Conservation (phyloP, 2,888 invertebrate species). For the Bhutanitis thaidina region DNA sequence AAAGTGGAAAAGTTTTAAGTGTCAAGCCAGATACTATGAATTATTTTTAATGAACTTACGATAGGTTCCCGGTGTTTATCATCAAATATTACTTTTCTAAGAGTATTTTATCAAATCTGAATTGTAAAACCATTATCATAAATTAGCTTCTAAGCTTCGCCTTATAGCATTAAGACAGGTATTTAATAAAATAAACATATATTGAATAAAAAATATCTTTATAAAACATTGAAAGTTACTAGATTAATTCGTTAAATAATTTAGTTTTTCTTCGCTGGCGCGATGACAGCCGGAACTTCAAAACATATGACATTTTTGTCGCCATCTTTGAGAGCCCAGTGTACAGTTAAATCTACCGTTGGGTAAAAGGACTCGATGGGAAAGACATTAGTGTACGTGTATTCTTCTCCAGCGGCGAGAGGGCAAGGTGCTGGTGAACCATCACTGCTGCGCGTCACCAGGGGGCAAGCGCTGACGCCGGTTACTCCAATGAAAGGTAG, state of each 20-base stretch:
- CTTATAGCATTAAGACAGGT: neutral
- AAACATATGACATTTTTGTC: conserved; percentile 80
- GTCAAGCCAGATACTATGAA: neutral
- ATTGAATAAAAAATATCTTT: neutral
- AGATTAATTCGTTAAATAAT: neutral
- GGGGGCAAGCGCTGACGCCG: conserved; percentile 82
- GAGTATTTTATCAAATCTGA: too few species aligned
- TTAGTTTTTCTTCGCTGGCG: conserved; percentile 25
- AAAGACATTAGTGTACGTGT: conserved; percentile 81
- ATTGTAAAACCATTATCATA: too few species aligned
- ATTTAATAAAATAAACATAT: conserved; percentile 4
- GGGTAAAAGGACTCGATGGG: conserved; percentile 74
- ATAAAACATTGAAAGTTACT: neutral
- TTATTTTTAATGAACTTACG: too few species aligned
- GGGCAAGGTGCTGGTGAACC: conserved; percentile 82
- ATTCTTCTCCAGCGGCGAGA: conserved; percentile 81
- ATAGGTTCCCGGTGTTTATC: too few species aligned
- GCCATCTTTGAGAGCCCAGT: conserved; percentile 79
- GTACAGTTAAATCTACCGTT: conserved; percentile 70
- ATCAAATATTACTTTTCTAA: too few species aligned
- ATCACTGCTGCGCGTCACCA: conserved; percentile 53
- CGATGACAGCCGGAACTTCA: conserved; percentile 82
- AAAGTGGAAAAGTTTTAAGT: neutral
- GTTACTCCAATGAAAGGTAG: conserved; percentile 87
- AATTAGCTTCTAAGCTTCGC: too few species aligned